A percentile compares a stretch with the other conserved stretches of the same genome.
Evolutionary conservation across 2,888 invertebrate species (phyloP).

Genomic region (Pocota personata): DNA sequence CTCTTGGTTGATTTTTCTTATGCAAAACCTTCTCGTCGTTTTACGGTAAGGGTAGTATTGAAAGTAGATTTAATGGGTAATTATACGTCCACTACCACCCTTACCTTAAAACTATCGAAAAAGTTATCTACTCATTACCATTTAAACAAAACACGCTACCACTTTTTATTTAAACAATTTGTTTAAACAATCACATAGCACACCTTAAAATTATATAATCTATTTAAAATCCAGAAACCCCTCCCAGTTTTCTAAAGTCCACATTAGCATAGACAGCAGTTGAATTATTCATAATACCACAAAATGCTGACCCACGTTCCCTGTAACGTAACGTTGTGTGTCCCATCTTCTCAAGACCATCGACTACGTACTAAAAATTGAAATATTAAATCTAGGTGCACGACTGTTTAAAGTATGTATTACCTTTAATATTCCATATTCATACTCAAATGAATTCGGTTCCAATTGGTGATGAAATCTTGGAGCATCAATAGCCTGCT

Average conservation of each 20-base stretch:
- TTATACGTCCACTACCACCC: too few species aligned
- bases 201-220: neutral
- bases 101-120: too few species aligned
- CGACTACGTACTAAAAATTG: slow-evolving; percentile 85
- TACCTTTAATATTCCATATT: slow-evolving; percentile 84
- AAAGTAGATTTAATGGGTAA: too few species aligned
- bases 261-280: slow-evolving; percentile 90
- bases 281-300: slow-evolving; percentile 86
- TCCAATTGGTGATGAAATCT: slow-evolving; percentile 94
- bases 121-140: too few species aligned
- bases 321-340: slow-evolving; percentile 87
- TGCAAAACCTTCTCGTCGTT: too few species aligned
- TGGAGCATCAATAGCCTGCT: slow-evolving; percentile 88
- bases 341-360: slow-evolving; percentile 87
- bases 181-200: neutral
- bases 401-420: neutral
- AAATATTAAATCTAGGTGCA: neutral
- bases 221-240: slow-evolving; percentile 87
- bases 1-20: too few species aligned
- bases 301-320: slow-evolving; percentile 88
- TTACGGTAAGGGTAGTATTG: too few species aligned
- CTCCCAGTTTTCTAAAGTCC: slow-evolving; percentile 92
- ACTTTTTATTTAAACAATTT: neutral
- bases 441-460: slow-evolving; percentile 89
- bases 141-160: too few species aligned